phyloP scores from a whole-genome alignment of 2,888 invertebrate species.

The Galerucella nymphaeae region DNA sequence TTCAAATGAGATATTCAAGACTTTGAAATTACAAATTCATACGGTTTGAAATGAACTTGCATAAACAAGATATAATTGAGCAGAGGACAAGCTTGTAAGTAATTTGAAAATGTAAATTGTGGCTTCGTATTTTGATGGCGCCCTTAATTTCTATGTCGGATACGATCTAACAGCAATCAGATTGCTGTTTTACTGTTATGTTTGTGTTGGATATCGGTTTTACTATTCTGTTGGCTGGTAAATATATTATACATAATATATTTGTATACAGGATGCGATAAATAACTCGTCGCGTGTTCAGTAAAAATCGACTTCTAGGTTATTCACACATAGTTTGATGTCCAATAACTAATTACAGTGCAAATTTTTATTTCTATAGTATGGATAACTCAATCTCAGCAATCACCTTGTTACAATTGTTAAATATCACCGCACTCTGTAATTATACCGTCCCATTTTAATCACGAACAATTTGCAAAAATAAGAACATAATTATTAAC shows the following conservation, averaged over 20 bases:
- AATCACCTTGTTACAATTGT: neutral
- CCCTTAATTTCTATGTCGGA: conserved; percentile 50
- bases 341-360: too few relatives aligned
- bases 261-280: neutral
- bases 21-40: conserved; percentile 32
- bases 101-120: conserved; percentile 42
- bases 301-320: too few relatives aligned
- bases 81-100: conserved; percentile 26
- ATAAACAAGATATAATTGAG: conserved; percentile 36
- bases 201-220: conserved; percentile 53
- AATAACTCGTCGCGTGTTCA: conserved; percentile 2
- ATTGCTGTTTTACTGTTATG: conserved; percentile 55
- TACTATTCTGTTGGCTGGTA: conserved; percentile 49
- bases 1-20: conserved; percentile 12
- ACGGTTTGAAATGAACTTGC: conserved; percentile 27
- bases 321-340: too few relatives aligned
- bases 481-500: neutral
- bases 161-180: conserved; percentile 53
- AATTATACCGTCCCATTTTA: neutral
- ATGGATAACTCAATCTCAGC: neutral
- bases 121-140: conserved; percentile 41
- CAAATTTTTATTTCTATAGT: neutral
- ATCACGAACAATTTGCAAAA: neutral
- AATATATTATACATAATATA: conserved; percentile 28
- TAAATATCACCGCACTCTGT: neutral